Percentiles rank a stretch among this genome's conserved stretches.
phyloP scores from a whole-genome alignment of 2,113 vertebrate species.

The Chlamydotis undulata region DNA sequence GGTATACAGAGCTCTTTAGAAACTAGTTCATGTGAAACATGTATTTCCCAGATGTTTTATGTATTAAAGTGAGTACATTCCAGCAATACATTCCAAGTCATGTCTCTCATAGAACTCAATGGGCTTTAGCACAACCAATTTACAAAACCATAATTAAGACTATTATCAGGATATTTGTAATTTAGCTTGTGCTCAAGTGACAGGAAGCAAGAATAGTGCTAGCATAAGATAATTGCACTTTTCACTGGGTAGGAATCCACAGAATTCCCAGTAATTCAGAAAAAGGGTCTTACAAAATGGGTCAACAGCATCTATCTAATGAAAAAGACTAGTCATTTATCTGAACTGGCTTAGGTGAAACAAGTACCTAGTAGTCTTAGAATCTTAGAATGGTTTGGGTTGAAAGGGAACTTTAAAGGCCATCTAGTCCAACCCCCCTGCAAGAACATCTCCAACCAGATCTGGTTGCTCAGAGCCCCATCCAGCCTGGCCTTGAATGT shows the following conservation, averaged over 20 bases:
- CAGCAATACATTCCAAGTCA: not conserved
- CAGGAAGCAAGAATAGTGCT: not conserved
- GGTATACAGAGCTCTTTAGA: not conserved
- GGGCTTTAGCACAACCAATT: not conserved
- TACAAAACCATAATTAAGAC: not conserved
- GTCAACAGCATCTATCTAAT: not conserved
- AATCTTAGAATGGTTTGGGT: too few relatives aligned
- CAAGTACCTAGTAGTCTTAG: not conserved
- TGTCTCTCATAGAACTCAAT: not conserved
- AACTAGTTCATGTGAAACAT: not conserved
- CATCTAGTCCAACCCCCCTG: too few relatives aligned
- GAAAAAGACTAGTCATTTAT: not conserved
- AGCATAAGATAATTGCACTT: not conserved
- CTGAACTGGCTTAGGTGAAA: not conserved
- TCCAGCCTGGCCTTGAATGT: too few relatives aligned
- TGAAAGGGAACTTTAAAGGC: too few relatives aligned
- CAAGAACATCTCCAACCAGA: too few relatives aligned
- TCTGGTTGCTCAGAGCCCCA: too few relatives aligned
- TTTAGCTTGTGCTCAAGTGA: not conserved
- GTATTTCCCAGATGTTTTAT: not conserved
- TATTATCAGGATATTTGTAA: not conserved
- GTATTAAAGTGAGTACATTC: not conserved
- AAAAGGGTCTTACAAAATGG: not conserved
- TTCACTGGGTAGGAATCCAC: not conserved
- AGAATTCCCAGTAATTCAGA: not conserved